Evolutionary conservation across 92 coral and sea anemone species (phyloP), one percentile per base, ranked within the genome.

Genomic region (Palythoa grandis): DNA sequence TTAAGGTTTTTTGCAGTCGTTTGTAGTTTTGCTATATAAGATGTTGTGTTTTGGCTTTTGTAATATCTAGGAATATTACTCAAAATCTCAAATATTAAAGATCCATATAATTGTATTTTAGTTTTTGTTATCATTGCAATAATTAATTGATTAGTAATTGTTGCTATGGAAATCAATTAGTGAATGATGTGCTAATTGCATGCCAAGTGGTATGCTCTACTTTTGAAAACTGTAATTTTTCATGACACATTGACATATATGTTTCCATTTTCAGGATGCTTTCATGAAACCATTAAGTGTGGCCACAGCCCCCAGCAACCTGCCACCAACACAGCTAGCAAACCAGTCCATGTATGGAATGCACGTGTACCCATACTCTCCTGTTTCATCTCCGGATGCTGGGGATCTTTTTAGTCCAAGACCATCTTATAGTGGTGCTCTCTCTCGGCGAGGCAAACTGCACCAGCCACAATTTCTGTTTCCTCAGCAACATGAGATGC

Each of bases 241-340:
- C 1, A 29, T 29, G 35, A 29, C 35, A 29, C 35, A 29, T 29
- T 29, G 0, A 8, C 25, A 22, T 48, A 40, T 52, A 22, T 75
- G 63, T 3, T 4, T 52, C 50, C 2, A 23, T 17, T 66, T 80
- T 65, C n/a, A 80, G 85, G 85, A 80, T 80, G 85, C 74, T 10
- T 65, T 40, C 19, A 80, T 80, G 85, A 80, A 68, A 23, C 85
- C 85, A 19, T 88, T 91, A 85, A 89, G 93, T 76, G 86, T 89
- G 80, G 94, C 92, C n/a, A 93, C 99, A 50, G 98, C 99, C 11
- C 98, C 98, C 37, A 98, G 95, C 23, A 95, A 95, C 83, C 82
- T 97, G 84, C 93, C 99, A 6, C 88, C 99, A 19, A 91, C 99
- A 19, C 97, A 98, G 3, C 86, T 94, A 77, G 92, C 95, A 52